A percentile compares a stretch with the other conserved stretches of the same genome.
These are phyloP conservation scores for Conus canariensis DNA, from an alignment of 2,888 invertebrate species.

Conservation along the genomic window DNA sequence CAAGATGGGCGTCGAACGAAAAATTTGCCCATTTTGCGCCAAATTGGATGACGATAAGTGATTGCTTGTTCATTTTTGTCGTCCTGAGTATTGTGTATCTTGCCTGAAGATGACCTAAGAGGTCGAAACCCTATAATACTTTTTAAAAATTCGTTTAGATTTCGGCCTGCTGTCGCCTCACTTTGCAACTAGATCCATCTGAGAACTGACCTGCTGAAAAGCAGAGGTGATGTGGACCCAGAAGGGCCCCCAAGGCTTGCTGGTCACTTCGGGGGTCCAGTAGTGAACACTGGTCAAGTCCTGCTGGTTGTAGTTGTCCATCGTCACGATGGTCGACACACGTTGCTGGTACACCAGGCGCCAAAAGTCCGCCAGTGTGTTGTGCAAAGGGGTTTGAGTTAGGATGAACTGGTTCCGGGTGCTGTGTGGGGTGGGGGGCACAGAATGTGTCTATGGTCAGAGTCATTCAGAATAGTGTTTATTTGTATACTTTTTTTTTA, in stretches of 20 bases:
- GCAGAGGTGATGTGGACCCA: slow-evolving; percentile 66
- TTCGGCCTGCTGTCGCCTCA: no score
- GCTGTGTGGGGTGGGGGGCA: neutral
- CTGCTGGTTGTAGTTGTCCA: slow-evolving; percentile 71
- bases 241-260: slow-evolving; percentile 70
- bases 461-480: no score
- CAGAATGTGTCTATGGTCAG: neutral
- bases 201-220: slow-evolving; percentile 53
- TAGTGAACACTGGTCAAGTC: slow-evolving; percentile 74
- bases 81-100: no score
- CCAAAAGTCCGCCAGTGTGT: slow-evolving; percentile 78
- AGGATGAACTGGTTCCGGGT: slow-evolving; percentile 69
- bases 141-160: no score
- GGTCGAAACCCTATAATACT: no score
- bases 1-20: no score
- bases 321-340: slow-evolving; percentile 73
- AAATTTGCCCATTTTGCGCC: no score
- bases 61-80: no score
- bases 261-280: slow-evolving; percentile 58
- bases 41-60: no score
- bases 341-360: slow-evolving; percentile 75
- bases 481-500: no score
- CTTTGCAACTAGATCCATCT: no score
- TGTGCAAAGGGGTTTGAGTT: slow-evolving; percentile 76
- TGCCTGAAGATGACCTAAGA: no score